Evolutionary conservation across 2,888 invertebrate species (phyloP).

Genomic region (Agriopis aurantiaria): DNA sequence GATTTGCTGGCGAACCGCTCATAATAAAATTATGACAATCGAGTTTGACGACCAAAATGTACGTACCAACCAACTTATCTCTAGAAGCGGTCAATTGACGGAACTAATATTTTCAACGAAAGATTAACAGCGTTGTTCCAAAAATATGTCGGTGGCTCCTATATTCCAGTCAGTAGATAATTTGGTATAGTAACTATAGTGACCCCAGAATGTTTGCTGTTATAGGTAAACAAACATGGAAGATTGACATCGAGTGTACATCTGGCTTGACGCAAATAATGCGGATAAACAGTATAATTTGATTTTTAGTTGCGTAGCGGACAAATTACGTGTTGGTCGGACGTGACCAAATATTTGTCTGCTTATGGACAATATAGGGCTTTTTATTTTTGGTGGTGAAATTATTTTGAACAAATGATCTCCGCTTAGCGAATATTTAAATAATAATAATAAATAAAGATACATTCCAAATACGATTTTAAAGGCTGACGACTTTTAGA

Average conservation of each 20-base stretch:
- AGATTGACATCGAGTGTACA: conserved; percentile 85
- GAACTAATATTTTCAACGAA: neutral
- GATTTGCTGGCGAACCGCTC: conserved; percentile 56
- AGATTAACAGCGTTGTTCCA: neutral
- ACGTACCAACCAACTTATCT: conserved; percentile 8
- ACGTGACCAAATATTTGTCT: conserved; percentile 38
- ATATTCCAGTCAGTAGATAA: neutral
- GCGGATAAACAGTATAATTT: conserved; percentile 83
- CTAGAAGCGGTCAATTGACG: neutral
- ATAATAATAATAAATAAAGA: no score
- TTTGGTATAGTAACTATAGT: conserved; percentile 56
- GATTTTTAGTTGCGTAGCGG: conserved; percentile 70
- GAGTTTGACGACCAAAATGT: conserved; percentile 73
- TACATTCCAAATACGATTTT: no score
- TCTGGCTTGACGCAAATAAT: conserved; percentile 85
- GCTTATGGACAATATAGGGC: neutral
- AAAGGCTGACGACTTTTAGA: no score
- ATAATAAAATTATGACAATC: conserved; percentile 78
- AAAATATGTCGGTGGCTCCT: neutral
- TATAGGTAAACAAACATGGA: conserved; percentile 82
- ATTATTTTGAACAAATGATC: neutral
- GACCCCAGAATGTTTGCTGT: conserved; percentile 83
- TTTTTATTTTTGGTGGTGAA: neutral
- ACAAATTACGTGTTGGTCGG: conserved; percentile 72
- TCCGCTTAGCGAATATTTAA: no score